phyloP scores from a whole-genome alignment of 2,888 invertebrate genomes.

The Mesoligia furuncula region DNA sequence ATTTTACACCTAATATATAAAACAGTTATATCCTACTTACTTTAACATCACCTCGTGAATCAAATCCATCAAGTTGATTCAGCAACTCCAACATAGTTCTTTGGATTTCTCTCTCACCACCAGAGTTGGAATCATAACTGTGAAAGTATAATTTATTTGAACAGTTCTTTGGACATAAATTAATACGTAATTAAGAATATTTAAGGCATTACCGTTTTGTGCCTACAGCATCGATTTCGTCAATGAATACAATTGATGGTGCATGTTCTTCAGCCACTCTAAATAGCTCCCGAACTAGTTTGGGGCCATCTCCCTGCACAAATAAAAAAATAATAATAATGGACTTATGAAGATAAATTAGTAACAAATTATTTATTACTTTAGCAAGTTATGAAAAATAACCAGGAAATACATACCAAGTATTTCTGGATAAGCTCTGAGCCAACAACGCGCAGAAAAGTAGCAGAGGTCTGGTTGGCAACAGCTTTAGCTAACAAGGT shows the following conservation, averaged over 20 bases:
- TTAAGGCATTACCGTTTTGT: constrained; percentile 93
- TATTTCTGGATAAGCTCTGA: constrained; percentile 99
- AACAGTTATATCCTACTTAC: constrained; percentile 82
- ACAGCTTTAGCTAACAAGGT: constrained; percentile 99
- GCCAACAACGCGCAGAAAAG: constrained; percentile 99
- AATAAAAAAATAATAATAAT: constrained; percentile 13
- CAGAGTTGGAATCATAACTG: constrained; percentile 99
- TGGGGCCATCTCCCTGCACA: constrained; percentile 98
- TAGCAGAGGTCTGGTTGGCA: constrained; percentile 99
- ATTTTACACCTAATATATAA: not conserved
- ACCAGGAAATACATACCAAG: constrained; percentile 90
- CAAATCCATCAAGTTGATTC: constrained; percentile 99
- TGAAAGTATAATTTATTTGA: constrained; percentile 47
- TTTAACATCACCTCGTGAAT: constrained; percentile 98
- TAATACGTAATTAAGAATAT: not conserved
- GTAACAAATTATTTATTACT: not conserved
- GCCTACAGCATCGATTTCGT: constrained; percentile 99
- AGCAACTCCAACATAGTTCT: constrained; percentile 99
- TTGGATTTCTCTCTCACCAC: constrained; percentile 99
- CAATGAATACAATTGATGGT: constrained; percentile 99
- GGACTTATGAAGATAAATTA: not conserved
- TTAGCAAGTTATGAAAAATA: not conserved
- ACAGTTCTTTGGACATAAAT: not conserved
- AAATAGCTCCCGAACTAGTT: constrained; percentile 99
- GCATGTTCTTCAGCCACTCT: constrained; percentile 99